A percentile compares a stretch with the other conserved stretches of the same genome.
phyloP scores from a whole-genome alignment of 2,113 vertebrate species.

The Girardinichthys multiradiatus region DNA sequence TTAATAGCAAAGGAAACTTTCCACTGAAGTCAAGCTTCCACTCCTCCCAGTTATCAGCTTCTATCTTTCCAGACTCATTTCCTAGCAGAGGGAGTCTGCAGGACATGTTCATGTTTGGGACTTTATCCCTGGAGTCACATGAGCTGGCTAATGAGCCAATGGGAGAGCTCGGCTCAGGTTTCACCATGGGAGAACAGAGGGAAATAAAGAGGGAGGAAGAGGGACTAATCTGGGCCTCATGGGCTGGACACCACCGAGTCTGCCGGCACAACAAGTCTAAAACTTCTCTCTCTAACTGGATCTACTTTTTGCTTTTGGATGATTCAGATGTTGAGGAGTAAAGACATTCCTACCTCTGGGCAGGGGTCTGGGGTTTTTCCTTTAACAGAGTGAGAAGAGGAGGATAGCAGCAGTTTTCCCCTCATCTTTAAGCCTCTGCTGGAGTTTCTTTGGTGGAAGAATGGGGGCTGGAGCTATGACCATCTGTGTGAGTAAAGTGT shows the following conservation, averaged over 20 bases:
- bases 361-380: conserved; percentile 42
- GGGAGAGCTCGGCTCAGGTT: conserved; percentile 76
- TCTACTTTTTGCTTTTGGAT: conserved; percentile 23
- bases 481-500: conserved; percentile 89
- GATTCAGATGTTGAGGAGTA: conserved; percentile 32
- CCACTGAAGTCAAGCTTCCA: too few relatives aligned
- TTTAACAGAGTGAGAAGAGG: conserved; percentile 53
- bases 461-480: conserved; percentile 92
- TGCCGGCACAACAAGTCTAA: conserved; percentile 38
- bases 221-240: conserved; percentile 62
- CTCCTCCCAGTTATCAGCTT: not conserved
- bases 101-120: conserved; percentile 62
- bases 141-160: conserved; percentile 72
- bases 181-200: conserved; percentile 72
- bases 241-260: conserved; percentile 34
- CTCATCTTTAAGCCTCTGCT: conserved; percentile 59
- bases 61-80: not conserved
- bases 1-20: not conserved
- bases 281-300: conserved; percentile 11
- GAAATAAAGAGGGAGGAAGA: conserved; percentile 53
- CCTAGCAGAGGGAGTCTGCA: conserved; percentile 34
- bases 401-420: conserved; percentile 44
- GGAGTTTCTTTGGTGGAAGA: conserved; percentile 65
- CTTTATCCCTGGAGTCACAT: conserved; percentile 75
- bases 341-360: conserved; percentile 31